phyloP scores from a whole-genome alignment of 2,888 invertebrate species.

The Heliconius hortense region DNA sequence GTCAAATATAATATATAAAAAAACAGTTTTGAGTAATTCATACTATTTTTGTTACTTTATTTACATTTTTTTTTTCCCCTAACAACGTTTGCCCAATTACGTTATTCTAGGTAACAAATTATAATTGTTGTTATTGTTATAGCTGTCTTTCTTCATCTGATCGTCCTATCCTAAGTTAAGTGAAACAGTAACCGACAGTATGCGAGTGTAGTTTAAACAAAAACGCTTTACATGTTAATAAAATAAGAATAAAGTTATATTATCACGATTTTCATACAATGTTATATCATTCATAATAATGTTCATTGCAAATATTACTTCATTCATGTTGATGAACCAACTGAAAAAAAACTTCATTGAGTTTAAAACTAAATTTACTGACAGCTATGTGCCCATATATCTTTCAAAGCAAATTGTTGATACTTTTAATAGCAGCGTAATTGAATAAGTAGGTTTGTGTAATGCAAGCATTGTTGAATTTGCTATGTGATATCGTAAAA shows the following conservation, averaged over 20 bases:
- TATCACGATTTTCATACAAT: slow-evolving; percentile 36
- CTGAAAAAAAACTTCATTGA: too few relatives aligned
- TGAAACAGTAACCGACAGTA: slow-evolving; percentile 36
- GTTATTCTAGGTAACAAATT: too few relatives aligned
- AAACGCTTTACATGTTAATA: slow-evolving; percentile 45
- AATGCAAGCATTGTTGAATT: too few relatives aligned
- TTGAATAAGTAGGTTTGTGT: too few relatives aligned
- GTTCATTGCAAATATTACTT: slow-evolving; percentile 21
- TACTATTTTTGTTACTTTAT: background rate
- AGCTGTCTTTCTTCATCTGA: slow-evolving; percentile 43
- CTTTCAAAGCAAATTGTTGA: too few relatives aligned
- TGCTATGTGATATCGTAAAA: too few relatives aligned
- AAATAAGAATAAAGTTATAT: slow-evolving; percentile 39
- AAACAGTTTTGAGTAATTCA: background rate
- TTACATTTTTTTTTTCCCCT: background rate
- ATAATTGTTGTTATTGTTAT: background rate
- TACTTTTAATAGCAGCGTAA: too few relatives aligned
- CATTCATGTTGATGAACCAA: too few relatives aligned
- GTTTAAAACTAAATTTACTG: too few relatives aligned
- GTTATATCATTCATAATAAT: slow-evolving; percentile 14
- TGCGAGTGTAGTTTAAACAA: slow-evolving; percentile 40
- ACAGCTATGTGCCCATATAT: too few relatives aligned
- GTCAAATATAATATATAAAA: background rate
- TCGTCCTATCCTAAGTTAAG: slow-evolving; percentile 39
- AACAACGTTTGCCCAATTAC: too few relatives aligned